These are phyloP conservation scores for Brachionus paranguensis DNA, from an alignment of 1,140 invertebrate genomes.

Conservation along the genomic window DNA sequence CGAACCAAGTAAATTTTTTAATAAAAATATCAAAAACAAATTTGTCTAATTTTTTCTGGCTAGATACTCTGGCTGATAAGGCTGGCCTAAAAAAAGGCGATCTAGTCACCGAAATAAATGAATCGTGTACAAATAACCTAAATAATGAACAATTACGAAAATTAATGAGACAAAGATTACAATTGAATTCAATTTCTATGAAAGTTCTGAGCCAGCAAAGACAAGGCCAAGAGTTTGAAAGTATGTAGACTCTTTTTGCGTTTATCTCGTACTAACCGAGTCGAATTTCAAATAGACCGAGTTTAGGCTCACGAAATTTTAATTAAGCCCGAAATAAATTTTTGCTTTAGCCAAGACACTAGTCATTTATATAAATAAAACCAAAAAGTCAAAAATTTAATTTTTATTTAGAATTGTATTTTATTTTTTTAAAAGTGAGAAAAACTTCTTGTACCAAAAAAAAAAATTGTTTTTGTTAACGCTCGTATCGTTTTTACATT, in stretches of 20 bases:
- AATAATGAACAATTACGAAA: constrained; percentile 37
- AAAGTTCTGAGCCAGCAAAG: constrained; percentile 24
- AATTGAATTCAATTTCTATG: constrained; percentile 29
- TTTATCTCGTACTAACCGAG: neutral
- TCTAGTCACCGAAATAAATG: constrained; percentile 33
- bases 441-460: neutral
- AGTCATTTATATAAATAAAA: neutral
- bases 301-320: neutral
- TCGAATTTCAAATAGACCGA: constrained; percentile 12
- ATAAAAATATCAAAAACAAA: neutral
- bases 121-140: constrained; percentile 5
- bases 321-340: neutral
- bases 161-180: constrained; percentile 33
- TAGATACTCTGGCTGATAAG: constrained; percentile 26
- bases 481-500: neutral
- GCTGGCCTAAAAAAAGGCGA: constrained; percentile 31
- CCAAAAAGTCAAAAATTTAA: neutral
- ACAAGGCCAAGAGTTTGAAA: constrained; percentile 14
- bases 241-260: constrained; percentile 25
- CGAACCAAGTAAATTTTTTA: constrained; percentile 6
- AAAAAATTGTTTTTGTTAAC: neutral
- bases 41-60: neutral
- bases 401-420: neutral
- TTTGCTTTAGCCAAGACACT: neutral
- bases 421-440: neutral